Evolutionary conservation across 1,140 invertebrate species (phyloP).

Genomic region (Gerris buenoi): DNA sequence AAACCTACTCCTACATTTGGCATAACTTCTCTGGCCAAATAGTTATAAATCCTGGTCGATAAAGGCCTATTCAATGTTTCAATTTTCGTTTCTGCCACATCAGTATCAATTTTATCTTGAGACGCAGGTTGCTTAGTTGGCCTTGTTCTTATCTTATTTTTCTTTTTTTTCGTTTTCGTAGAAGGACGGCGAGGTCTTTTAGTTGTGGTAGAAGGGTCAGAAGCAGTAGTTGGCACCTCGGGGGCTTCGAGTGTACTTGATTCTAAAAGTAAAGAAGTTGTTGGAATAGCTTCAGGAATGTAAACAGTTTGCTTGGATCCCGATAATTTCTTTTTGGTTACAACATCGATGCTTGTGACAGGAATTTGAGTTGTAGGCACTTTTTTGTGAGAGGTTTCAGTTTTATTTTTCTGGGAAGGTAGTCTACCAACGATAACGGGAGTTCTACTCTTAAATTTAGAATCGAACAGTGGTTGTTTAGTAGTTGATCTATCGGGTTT

Average conservation of each 20-base stretch:
- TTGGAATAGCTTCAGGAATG: conserved; percentile 20
- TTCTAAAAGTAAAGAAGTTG: conserved; percentile 19
- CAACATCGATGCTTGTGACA: conserved; percentile 12
- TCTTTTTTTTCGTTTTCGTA: conserved; percentile 32
- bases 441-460: conserved; percentile 25
- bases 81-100: conserved; percentile 33
- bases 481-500: conserved; percentile 9
- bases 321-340: conserved; percentile 18
- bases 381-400: conserved; percentile 9
- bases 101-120: conserved; percentile 28
- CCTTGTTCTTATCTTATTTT: conserved; percentile 40
- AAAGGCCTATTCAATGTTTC: conserved; percentile 35
- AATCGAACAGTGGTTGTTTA: conserved; percentile 20
- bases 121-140: conserved; percentile 31
- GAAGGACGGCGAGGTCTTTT: conserved; percentile 17
- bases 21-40: conserved; percentile 59
- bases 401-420: conserved; percentile 15
- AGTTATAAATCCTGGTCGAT: conserved; percentile 58
- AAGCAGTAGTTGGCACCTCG: conserved; percentile 13
- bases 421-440: conserved; percentile 24
- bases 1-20: conserved; percentile 58
- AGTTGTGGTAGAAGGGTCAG: conserved; percentile 15
- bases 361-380: conserved; percentile 14
- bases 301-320: conserved; percentile 21
- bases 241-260: conserved; percentile 14